A percentile compares a stretch with the other conserved stretches of the same genome.
These are phyloP conservation scores for Noctua janthe DNA, from an alignment of 2,888 invertebrate species.

Conservation along the genomic window DNA sequence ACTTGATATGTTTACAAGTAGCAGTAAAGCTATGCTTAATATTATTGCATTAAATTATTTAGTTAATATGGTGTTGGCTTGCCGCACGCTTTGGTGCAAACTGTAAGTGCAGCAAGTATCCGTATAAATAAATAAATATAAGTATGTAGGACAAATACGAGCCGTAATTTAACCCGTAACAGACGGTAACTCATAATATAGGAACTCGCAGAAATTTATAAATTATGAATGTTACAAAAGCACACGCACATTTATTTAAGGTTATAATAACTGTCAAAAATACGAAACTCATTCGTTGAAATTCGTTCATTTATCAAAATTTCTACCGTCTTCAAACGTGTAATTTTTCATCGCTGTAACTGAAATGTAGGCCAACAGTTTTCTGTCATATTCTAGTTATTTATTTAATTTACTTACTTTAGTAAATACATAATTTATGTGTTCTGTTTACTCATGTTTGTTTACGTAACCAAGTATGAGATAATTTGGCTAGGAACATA, in stretches of 20 bases:
- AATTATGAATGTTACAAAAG: constrained; percentile 21
- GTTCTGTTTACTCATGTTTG: not conserved
- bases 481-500: not conserved
- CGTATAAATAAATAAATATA: too few relatives aligned
- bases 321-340: not conserved
- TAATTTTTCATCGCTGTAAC: constrained; percentile 41
- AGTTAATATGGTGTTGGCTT: too few relatives aligned
- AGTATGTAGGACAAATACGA: not conserved
- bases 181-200: constrained; percentile 8
- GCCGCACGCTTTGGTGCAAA: too few relatives aligned
- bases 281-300: constrained; percentile 19
- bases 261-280: constrained; percentile 51
- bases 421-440: not conserved
- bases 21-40: too few relatives aligned
- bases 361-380: constrained; percentile 18
- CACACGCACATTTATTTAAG: constrained; percentile 20
- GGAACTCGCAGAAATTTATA: not conserved
- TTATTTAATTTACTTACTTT: not conserved
- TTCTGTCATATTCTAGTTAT: not conserved
- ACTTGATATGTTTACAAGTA: too few relatives aligned
- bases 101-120: too few relatives aligned
- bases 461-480: not conserved
- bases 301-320: constrained; percentile 42
- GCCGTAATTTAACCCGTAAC: not conserved
- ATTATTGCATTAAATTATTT: too few relatives aligned